phyloP scores from a whole-genome alignment of 2,113 vertebrate species.

The Mastomys natalensis region DNA sequence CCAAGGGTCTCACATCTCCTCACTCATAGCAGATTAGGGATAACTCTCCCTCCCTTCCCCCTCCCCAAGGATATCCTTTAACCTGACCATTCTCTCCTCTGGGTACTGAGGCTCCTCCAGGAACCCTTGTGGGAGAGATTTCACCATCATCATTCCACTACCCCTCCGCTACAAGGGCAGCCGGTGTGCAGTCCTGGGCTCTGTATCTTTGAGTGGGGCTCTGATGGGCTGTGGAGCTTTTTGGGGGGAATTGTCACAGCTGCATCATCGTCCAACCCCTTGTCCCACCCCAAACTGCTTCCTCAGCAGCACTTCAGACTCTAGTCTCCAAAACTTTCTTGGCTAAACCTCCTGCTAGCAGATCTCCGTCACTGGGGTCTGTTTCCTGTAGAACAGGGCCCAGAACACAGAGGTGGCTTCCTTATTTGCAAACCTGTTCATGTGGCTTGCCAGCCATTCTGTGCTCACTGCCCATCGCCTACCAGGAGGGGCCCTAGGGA shows the following conservation, averaged over 20 bases:
- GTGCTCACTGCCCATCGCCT: not conserved
- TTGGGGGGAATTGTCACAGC: not conserved
- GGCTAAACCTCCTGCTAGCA: not conserved
- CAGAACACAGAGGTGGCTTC: not conserved
- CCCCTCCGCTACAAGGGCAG: not conserved
- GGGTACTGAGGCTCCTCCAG: not conserved
- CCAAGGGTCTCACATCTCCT: not conserved
- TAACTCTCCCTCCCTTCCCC: not conserved
- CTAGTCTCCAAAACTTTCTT: not conserved
- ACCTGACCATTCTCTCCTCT: too few species aligned
- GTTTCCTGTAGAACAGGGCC: not conserved
- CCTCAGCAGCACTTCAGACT: not conserved
- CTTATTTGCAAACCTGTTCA: not conserved
- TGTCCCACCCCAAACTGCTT: not conserved
- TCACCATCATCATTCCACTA: accelerated
- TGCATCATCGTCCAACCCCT: accelerated
- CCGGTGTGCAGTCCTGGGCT: not conserved
- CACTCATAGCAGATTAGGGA: not conserved
- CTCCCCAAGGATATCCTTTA: not conserved
- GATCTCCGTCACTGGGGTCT: not conserved
- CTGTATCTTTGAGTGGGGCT: not conserved
- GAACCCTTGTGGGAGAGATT: too few species aligned
- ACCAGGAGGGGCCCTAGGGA: not conserved
- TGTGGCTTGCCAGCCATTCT: not conserved
- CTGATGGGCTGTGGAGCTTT: not conserved